A percentile compares a stretch with the other conserved stretches of the same genome.
Evolutionary conservation across 92 coral and sea anemone genomes (phyloP).

Genomic region (Phenganax marumi): DNA sequence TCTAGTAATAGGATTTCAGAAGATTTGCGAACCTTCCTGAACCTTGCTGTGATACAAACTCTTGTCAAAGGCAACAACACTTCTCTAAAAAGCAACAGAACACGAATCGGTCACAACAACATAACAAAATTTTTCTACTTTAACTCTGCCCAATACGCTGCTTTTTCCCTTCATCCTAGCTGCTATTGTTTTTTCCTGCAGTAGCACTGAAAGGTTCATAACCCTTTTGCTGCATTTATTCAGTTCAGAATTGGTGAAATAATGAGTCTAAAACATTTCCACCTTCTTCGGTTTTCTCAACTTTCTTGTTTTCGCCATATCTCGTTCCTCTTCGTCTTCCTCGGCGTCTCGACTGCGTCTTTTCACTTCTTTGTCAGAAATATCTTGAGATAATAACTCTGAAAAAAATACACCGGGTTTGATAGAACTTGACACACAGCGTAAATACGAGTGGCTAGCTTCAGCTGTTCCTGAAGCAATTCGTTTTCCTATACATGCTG

Average conservation of each 20-base stretch:
- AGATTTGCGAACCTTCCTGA: slow-evolving; percentile 10
- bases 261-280: not conserved
- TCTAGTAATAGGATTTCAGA: not conserved
- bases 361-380: slow-evolving; percentile 40
- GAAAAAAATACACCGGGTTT: not conserved
- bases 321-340: slow-evolving; percentile 62
- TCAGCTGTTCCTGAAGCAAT: not conserved
- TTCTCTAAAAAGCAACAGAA: slow-evolving; percentile 18
- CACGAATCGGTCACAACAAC: no score
- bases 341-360: slow-evolving; percentile 66
- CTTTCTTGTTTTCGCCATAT: slow-evolving; percentile 39
- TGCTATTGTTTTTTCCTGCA: no score
- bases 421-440: no score
- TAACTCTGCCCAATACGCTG: no score
- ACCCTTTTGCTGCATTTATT: slow-evolving; percentile 32
- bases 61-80: slow-evolving; percentile 29
- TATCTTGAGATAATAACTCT: slow-evolving; percentile 36
- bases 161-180: no score
- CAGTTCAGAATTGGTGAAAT: not conserved
- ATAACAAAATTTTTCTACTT: no score
- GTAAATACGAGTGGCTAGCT: no score
- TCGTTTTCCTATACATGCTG: slow-evolving; percentile 12
- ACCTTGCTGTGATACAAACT: slow-evolving; percentile 33
- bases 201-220: no score
- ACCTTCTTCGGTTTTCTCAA: not conserved